A percentile compares a stretch with the other conserved stretches of the same genome.
These are phyloP conservation scores for Trypoxylon attenuatum DNA, from an alignment of 2,888 invertebrate species.

Conservation along the genomic window DNA sequence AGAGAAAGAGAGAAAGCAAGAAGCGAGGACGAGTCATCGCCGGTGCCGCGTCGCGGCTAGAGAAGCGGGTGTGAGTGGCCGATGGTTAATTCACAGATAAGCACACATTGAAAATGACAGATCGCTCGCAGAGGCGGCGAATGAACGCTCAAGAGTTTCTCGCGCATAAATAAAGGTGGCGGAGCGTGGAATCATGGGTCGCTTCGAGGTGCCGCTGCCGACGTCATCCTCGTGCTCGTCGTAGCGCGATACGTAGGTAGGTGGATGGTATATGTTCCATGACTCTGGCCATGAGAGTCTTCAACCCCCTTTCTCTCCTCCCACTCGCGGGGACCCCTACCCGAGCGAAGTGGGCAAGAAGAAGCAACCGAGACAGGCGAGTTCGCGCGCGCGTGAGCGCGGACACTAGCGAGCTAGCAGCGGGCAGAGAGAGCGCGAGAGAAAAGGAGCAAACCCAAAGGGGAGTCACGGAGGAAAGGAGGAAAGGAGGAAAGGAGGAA, in stretches of 20 bases:
- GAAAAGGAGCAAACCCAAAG: conserved; percentile 22
- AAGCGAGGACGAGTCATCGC: conserved; percentile 19
- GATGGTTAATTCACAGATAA: conserved; percentile 49
- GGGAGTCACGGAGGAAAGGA: too few relatives aligned
- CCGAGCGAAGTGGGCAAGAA: too few relatives aligned
- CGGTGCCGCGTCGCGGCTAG: conserved; percentile 17
- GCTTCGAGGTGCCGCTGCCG: conserved; percentile 45
- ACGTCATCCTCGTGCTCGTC: conserved; percentile 40
- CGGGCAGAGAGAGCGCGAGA: conserved; percentile 40
- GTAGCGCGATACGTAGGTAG: conserved; percentile 53
- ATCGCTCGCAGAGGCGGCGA: conserved; percentile 36
- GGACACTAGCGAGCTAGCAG: neutral
- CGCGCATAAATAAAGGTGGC: conserved; percentile 53
- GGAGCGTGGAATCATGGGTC: conserved; percentile 49
- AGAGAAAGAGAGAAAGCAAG: too few relatives aligned
- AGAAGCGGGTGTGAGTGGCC: conserved; percentile 26
- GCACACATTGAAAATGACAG: conserved; percentile 48
- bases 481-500: conserved; percentile 19
- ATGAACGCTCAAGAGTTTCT: conserved; percentile 33
- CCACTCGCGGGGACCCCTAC: conserved; percentile 46
- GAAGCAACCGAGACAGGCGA: too few relatives aligned
- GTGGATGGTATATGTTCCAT: conserved; percentile 40
- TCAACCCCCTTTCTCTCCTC: conserved; percentile 48
- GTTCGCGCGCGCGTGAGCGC: too few relatives aligned
- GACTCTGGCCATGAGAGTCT: conserved; percentile 52